Conservation (phyloP, 2,113 vertebrate species). For the Theristicus caerulescens region DNA sequence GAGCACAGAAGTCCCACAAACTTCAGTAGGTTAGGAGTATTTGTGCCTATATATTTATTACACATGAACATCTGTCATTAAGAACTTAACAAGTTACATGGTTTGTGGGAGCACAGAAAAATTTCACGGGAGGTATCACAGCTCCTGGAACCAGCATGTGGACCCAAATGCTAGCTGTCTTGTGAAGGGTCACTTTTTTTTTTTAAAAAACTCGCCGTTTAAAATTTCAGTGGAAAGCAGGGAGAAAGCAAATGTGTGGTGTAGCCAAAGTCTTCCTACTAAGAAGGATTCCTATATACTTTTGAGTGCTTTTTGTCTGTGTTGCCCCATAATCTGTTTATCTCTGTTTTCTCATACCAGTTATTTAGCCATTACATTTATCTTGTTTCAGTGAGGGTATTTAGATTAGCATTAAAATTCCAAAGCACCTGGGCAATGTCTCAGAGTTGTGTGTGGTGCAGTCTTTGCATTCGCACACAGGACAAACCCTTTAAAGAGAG, state of each 20-base stretch:
- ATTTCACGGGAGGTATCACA: neutral
- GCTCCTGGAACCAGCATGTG: neutral
- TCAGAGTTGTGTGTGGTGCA: neutral
- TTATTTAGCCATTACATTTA: constrained; percentile 9
- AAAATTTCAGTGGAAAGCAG: neutral
- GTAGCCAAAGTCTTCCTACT: neutral
- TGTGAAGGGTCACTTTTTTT: neutral
- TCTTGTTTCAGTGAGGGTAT: neutral
- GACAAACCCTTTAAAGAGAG: neutral
- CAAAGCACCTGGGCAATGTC: neutral
- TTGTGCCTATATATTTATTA: neutral
- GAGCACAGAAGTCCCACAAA: neutral
- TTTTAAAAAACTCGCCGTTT: neutral
- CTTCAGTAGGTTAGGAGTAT: neutral
- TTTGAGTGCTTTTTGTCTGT: neutral
- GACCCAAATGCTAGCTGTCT: neutral
- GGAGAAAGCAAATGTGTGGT: neutral
- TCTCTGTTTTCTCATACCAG: constrained; percentile 5
- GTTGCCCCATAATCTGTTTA: neutral
- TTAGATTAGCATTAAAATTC: constrained; percentile 46
- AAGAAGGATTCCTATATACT: neutral
- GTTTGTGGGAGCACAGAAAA: neutral
- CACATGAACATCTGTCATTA: neutral
- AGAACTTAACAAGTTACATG: neutral
- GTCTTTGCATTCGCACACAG: neutral